Base-by-base conservation (phyloP, 92 coral and sea anemone species). In the Micromussa lordhowensis region DNA sequence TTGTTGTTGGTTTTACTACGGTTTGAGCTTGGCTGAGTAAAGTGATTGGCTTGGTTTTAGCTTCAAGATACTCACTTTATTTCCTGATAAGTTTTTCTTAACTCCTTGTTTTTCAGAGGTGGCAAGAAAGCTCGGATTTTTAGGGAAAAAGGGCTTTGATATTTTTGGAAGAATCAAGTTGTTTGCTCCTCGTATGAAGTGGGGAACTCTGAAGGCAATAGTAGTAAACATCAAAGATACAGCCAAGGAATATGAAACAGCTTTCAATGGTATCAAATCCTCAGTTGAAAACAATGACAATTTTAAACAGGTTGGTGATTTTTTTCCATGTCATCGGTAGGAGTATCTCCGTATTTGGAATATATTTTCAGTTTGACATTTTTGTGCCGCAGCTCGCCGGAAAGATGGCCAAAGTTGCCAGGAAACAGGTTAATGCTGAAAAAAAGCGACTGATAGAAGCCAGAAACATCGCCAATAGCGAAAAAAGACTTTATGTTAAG, bases 161-260 rank as follows among this genome's bases (percentile, higher is more conserved):
- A 86, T 59, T 21, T 86, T 86, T 53, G 89, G 89, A 12, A 76
- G 26, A 70, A 77, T 29, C 35, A 54, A 31, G 9, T 29, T 86
- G 30, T 77, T 77, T 78, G 89, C 85, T 6, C 77, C 89, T 57
- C 74, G 32, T 3, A 59, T 86, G n/a, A 78, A 77, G 28, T 86
- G 89, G 89, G 89, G 61, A 16, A 14, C 86, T 11, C 59, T 53
- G 48, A 77, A 86, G 21, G 31, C 32, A 36, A 26, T 51, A 55
- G 86, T 68, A 24, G 53, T 18, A 51, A 63, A 17, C 11, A 18
- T 54, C 16, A 80, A 63, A 32, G n/a, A 6, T 2, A 21, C 28
- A 11, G 84, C 84, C 35, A 63, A 80, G n/a, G 84, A 57, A 24
- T 80, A 80, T 35, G 84, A 80, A 36, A 31, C 15, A 3, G 84